Percentiles rank a stretch among this genome's conserved stretches.
These are phyloP conservation scores for Bothrops jararaca DNA, from an alignment of 2,113 vertebrate species.

Conservation along the genomic window DNA sequence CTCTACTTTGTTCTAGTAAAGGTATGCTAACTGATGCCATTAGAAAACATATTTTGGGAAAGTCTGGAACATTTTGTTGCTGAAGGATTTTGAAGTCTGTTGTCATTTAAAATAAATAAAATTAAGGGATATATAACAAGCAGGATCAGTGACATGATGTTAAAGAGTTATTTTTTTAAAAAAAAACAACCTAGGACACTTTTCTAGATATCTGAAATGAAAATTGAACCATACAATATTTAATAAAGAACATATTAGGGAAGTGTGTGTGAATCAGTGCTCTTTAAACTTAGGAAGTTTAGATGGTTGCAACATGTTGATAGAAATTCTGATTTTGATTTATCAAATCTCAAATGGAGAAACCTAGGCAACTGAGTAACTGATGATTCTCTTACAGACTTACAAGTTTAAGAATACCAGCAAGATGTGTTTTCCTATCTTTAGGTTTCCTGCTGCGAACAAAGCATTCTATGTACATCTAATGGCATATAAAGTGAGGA, in stretches of 20 bases:
- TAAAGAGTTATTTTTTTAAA: neutral
- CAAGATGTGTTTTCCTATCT: neutral
- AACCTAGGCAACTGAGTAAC: neutral
- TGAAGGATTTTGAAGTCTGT: neutral
- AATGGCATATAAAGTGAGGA: neutral
- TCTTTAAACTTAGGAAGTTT: neutral
- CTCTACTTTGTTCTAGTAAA: neutral
- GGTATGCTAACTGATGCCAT: neutral
- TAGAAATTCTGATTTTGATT: neutral
- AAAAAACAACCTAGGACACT: neutral
- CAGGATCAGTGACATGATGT: neutral
- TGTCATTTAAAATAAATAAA: neutral
- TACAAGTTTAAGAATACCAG: neutral
- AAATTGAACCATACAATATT: neutral
- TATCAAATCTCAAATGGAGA: neutral
- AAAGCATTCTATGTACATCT: neutral
- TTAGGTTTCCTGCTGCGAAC: neutral
- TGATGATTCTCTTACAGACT: neutral
- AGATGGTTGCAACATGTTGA: neutral
- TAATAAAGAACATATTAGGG: neutral
- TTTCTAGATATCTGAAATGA: neutral
- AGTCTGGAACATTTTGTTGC: neutral
- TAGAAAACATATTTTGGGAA: neutral
- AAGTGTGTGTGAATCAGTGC: neutral
- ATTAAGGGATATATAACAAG: neutral